A percentile compares a stretch with the other conserved stretches of the same genome.
These are phyloP conservation scores for Heliconius ismenius DNA, from an alignment of 2,888 invertebrate genomes.

Conservation along the genomic window DNA sequence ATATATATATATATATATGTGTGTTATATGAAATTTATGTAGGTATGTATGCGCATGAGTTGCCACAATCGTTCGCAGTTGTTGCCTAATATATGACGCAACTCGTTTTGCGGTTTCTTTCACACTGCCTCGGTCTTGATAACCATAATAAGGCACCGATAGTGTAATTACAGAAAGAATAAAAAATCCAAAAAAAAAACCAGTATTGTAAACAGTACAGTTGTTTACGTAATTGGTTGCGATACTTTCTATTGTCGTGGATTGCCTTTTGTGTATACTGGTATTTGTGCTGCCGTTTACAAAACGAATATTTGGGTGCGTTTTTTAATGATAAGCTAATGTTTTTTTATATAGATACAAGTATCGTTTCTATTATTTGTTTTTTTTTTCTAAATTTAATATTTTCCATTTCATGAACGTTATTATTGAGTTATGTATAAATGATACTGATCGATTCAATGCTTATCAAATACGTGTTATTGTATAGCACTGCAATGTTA, in stretches of 20 bases:
- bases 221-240: conserved; percentile 68
- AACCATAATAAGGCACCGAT: conserved; percentile 37
- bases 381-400: too few species aligned
- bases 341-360: not conserved
- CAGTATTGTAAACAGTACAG: conserved; percentile 63
- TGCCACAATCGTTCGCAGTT: conserved; percentile 13
- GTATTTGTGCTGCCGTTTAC: conserved; percentile 59
- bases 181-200: conserved; percentile 46
- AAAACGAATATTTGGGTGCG: conserved; percentile 54
- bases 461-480: not conserved
- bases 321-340: conserved; percentile 46
- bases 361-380: not conserved
- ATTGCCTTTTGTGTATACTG: conserved; percentile 61
- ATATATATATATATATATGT: too few species aligned
- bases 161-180: conserved; percentile 24
- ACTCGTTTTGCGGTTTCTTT: conserved; percentile 36
- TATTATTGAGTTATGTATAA: not conserved
- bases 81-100: conserved; percentile 33
- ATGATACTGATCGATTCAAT: not conserved
- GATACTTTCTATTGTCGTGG: conserved; percentile 75
- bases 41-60: conserved; percentile 12
- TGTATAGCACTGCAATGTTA: not conserved
- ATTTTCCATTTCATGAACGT: not conserved
- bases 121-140: conserved; percentile 32
- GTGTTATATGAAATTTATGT: conserved; percentile 5